phyloP scores from a whole-genome alignment of 2,113 vertebrate genomes.

The Malurus melanocephalus region DNA sequence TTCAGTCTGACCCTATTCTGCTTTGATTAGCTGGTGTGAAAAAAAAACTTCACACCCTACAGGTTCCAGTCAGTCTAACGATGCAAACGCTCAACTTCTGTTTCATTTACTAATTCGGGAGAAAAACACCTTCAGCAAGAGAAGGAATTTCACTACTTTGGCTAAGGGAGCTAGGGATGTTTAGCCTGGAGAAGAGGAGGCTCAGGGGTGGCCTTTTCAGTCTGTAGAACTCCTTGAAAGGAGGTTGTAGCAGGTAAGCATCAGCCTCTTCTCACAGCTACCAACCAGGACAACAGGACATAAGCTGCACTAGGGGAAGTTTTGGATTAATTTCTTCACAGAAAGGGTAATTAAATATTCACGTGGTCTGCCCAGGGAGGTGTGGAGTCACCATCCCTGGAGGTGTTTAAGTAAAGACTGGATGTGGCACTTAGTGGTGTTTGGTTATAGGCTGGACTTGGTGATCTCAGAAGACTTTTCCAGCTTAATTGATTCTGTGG shows the following conservation, averaged over 20 bases:
- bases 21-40: background rate
- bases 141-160: background rate
- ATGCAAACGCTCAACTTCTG: background rate
- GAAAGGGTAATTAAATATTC: background rate
- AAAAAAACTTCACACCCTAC: background rate
- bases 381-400: background rate
- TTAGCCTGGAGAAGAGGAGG: background rate
- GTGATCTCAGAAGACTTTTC: background rate
- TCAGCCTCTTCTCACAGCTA: background rate
- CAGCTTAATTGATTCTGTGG: background rate
- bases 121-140: background rate
- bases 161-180: background rate
- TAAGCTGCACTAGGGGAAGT: background rate
- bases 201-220: background rate
- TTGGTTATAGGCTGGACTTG: background rate
- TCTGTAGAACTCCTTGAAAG: background rate
- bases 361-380: background rate
- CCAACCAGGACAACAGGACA: accelerated
- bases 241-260: background rate
- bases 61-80: background rate
- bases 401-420: background rate
- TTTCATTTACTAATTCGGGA: background rate
- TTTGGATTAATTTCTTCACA: background rate
- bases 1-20: background rate
- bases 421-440: background rate